Evolutionary conservation across 2,797 vertebrate species (phyloP).

Genomic region (Characodon lateralis): DNA sequence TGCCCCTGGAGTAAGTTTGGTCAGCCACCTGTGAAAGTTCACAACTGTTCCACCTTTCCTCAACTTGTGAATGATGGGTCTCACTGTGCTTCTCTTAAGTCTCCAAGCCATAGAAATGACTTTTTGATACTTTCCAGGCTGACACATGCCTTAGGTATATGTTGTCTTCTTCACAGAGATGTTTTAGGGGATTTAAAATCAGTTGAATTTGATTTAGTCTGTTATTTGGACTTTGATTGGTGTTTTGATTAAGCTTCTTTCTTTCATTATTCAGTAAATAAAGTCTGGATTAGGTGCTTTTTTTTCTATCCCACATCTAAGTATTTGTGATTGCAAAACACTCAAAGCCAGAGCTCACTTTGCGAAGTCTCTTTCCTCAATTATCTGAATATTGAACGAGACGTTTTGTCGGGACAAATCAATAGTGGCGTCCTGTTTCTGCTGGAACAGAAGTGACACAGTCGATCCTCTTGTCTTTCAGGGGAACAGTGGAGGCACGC

Average conservation of each 20-base stretch:
- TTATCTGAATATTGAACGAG: constrained; percentile 34
- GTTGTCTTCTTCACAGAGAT: background rate
- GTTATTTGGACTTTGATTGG: constrained; percentile 23
- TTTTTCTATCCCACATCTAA: constrained; percentile 1
- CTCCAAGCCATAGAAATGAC: no score
- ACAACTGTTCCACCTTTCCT: background rate
- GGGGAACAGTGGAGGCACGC: constrained; percentile 93
- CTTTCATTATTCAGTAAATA: constrained; percentile 10
- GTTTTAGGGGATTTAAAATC: background rate
- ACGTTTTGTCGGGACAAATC: constrained; percentile 34
- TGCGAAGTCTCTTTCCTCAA: constrained; percentile 21
- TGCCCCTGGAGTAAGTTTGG: no score
- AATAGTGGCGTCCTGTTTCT: constrained; percentile 22
- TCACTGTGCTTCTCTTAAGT: no score
- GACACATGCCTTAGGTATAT: background rate
- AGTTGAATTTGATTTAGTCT: background rate
- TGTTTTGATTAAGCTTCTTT: constrained; percentile 18
- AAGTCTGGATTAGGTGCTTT: constrained; percentile 4
- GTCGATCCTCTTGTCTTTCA: constrained; percentile 59
- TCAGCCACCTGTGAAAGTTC: no score
- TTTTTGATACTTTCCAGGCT: no score
- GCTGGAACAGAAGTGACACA: constrained; percentile 21
- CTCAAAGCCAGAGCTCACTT: constrained; percentile 22
- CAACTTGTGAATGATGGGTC: no score
- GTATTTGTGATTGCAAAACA: constrained; percentile 27